Percentiles rank a stretch among this genome's conserved stretches.
These are phyloP conservation scores for Meandrina meandrites DNA, from an alignment of 92 coral and sea anemone species.

Conservation along the genomic window DNA sequence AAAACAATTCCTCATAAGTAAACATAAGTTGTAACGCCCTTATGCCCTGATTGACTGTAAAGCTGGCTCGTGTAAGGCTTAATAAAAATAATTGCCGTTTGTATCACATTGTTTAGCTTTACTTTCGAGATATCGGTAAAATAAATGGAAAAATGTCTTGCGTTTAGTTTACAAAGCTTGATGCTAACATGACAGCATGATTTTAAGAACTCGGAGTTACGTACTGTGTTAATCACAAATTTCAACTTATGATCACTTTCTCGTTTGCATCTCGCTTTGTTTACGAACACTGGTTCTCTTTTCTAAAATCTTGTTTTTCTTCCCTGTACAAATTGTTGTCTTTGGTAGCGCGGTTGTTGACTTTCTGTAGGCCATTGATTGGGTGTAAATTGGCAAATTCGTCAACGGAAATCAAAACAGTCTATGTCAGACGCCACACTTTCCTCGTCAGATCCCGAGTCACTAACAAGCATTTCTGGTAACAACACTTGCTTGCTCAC, in stretches of 20 bases:
- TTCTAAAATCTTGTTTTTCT: neutral
- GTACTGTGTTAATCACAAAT: neutral
- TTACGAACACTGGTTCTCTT: neutral
- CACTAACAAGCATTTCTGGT: constrained; percentile 80
- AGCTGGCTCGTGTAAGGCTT: neutral
- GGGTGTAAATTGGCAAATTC: neutral
- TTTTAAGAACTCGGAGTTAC: neutral
- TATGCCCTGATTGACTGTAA: neutral
- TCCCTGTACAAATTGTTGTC: neutral
- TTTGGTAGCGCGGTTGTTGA: neutral
- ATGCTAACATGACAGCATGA: neutral
- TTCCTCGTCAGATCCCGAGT: constrained; percentile 45
- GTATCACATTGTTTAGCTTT: neutral
- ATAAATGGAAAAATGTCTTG: neutral
- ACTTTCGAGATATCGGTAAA: neutral
- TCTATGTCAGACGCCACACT: constrained; percentile 25
- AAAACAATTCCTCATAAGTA: neutral
- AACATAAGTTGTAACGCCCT: neutral
- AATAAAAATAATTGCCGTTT: neutral
- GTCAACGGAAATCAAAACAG: constrained; percentile 22
- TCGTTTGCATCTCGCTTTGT: neutral
- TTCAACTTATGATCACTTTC: neutral
- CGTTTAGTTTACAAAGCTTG: neutral
- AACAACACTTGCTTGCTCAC: constrained; percentile 49
- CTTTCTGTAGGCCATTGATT: neutral